A percentile compares a stretch with the other conserved stretches of the same genome.
Evolutionary conservation across 2,113 vertebrate species (phyloP).

Genomic region (Alethe castanea): DNA sequence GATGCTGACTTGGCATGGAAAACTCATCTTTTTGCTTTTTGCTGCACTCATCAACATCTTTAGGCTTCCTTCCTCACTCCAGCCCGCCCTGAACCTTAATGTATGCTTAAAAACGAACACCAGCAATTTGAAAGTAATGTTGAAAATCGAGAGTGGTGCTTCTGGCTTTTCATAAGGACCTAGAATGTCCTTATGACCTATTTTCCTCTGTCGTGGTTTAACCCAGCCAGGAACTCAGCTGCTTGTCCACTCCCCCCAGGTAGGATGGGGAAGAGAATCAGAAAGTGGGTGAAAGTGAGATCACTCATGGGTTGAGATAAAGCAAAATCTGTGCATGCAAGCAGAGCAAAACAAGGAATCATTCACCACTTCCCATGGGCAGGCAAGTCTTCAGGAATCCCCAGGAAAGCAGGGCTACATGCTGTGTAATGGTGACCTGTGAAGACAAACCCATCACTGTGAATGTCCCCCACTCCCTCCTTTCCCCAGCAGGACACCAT

Average conservation of each 20-base stretch:
- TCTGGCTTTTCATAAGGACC: not conserved
- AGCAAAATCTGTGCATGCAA: not conserved
- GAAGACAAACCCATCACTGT: not conserved
- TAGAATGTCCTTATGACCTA: not conserved
- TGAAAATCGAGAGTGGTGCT: not conserved
- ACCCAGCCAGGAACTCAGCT: not conserved
- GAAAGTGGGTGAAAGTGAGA: not conserved
- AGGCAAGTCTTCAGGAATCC: not conserved
- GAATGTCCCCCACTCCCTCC: not conserved
- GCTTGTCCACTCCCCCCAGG: not conserved
- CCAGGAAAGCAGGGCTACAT: not conserved
- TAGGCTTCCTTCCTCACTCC: not conserved
- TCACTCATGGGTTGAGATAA: not conserved
- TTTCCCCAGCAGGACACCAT: not conserved
- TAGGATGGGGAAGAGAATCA: not conserved
- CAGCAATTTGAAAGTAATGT: not conserved
- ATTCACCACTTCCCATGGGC: not conserved
- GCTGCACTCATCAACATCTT: not conserved
- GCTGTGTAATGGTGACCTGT: accelerated
- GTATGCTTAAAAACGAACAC: not conserved
- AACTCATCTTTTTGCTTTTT: not conserved
- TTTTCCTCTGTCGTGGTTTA: not conserved
- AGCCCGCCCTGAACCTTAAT: not conserved
- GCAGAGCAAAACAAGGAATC: not conserved
- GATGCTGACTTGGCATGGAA: not conserved